Evolutionary conservation across 2,888 invertebrate species (phyloP).

Genomic region (Congeria kusceri): DNA sequence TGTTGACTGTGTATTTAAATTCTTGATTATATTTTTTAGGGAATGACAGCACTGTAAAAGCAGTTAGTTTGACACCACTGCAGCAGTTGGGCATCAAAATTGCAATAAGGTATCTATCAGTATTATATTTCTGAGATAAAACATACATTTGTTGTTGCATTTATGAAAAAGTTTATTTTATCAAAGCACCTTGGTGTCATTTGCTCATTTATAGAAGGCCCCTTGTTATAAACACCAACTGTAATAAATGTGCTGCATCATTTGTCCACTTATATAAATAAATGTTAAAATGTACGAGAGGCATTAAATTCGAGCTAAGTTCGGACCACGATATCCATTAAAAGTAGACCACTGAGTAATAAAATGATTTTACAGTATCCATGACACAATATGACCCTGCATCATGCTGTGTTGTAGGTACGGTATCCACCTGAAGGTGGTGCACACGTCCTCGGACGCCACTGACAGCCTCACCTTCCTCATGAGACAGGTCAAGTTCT

Average conservation of each 20-base stretch:
- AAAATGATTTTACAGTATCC: no score
- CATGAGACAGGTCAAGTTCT: constrained; percentile 77
- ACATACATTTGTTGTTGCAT: no score
- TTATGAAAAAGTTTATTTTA: no score
- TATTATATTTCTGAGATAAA: no score
- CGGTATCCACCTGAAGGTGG: constrained; percentile 82
- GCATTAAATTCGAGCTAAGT: no score
- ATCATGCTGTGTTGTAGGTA: constrained; percentile 67
- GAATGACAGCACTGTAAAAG: constrained; percentile 77
- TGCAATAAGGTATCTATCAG: constrained; percentile 77
- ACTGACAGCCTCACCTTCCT: constrained; percentile 79
- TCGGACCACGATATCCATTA: no score
- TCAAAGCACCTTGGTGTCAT: no score
- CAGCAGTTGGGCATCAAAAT: constrained; percentile 82
- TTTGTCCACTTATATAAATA: no score
- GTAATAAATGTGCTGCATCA: neutral
- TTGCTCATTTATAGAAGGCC: neutral
- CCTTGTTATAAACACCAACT: neutral
- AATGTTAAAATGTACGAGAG: no score
- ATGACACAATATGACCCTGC: no score
- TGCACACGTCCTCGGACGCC: constrained; percentile 76
- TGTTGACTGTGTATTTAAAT: no score
- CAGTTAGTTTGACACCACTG: constrained; percentile 76
- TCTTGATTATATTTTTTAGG: constrained; percentile 59
- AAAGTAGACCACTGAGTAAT: no score